Evolutionary conservation across 1,140 invertebrate genomes (phyloP).

Genomic region (Pseudomyrmex cubaensis): DNA sequence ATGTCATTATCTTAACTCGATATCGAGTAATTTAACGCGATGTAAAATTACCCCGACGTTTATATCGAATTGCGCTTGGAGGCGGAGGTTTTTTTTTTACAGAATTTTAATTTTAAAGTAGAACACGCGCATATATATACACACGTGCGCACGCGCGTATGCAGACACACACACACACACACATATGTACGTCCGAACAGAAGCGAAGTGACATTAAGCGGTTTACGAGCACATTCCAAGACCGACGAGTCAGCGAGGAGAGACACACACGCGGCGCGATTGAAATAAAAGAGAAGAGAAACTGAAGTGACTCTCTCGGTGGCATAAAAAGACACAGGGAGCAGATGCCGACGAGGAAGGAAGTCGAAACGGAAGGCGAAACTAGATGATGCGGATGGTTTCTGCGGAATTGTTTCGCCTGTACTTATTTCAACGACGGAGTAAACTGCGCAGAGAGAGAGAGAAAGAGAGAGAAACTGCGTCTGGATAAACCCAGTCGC

Average conservation of each 20-base stretch:
- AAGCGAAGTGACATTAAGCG: neutral
- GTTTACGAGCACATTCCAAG: conserved; percentile 9
- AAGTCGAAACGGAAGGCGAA: neutral
- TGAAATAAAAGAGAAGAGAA: no score
- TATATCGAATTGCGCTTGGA: no score
- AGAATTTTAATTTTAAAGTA: conserved; percentile 10
- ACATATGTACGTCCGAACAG: no score
- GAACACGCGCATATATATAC: neutral
- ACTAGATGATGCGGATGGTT: conserved; percentile 14
- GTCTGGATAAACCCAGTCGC: conserved; percentile 31
- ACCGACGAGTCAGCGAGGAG: neutral
- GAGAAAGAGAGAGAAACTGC: neutral
- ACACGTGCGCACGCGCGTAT: no score
- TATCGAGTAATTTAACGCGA: no score
- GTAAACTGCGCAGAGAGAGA: conserved; percentile 28
- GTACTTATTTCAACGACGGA: conserved; percentile 44
- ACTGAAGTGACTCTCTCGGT: neutral
- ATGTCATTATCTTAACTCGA: no score
- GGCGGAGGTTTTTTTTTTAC: neutral
- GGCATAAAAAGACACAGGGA: neutral
- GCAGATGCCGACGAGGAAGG: no score
- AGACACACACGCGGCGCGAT: no score
- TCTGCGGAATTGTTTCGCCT: conserved; percentile 20
- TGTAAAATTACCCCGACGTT: no score
- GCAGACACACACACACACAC: no score